Base-by-base conservation (phyloP, 2,797 vertebrate species). In the Poeciliopsis presidionis region DNA sequence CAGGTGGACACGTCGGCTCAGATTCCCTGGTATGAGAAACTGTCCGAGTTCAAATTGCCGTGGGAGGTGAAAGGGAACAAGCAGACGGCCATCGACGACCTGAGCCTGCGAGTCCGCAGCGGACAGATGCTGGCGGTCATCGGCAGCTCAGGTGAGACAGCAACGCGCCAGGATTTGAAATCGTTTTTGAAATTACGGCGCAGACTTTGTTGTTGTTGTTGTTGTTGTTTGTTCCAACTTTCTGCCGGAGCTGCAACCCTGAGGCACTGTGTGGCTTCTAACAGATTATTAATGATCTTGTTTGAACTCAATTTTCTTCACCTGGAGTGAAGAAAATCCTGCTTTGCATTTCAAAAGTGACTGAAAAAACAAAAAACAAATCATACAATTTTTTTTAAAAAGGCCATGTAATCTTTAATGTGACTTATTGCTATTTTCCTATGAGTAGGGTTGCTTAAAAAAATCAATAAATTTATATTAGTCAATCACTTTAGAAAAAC, bases 61-160 rank as follows among this genome's bases (percentile, higher is more conserved):
- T 97, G 97, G 97, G 93, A 93, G 63, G 94, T 96, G 79, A 95
- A 92, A 70, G 93, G 94, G 0, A 93, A 94, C 80, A 86, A 73
- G 87, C 96, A 96, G 75, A 91, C 91, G 4, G 94, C 96, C 82
- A 97, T 99, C 82, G 94, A 95, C 86, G 96, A 96, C 72, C 93
- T 99, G 81, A 99, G 95, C 90, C 95, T 99, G 45, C 93, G 95
- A 79, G 97, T 99, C 36, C 94, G 2, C 85, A 99, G 98, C 0
- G 97, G 98, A 6, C 98, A 99, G 91, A 99, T 99, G 98, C 92
- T 99, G 90, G 98, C 98, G 1, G 43, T 99, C 87, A 98, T 99
- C 9, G 98, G 98, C 86, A 99, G 96, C 92, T 97, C 97, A 90
- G 98, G 98, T 99, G 95, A 86, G 0, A n/a, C 14, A 57, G 7